Conservation (phyloP, 2,113 vertebrate species). For the Myotis yumanensis region DNA sequence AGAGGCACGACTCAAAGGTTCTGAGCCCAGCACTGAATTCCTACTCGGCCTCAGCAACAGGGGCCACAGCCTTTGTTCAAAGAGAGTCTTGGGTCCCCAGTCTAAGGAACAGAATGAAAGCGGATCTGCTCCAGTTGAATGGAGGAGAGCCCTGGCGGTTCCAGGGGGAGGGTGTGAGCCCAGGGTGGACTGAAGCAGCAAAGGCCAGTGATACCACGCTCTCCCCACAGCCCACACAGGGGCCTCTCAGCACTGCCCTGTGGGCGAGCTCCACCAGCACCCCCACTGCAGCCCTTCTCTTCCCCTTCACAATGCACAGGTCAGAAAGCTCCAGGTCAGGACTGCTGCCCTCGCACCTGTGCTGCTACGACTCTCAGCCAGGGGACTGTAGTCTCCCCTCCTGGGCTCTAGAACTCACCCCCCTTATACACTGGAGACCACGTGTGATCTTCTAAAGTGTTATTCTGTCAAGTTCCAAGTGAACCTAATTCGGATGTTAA, state of each 20-base stretch:
- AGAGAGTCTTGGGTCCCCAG: neutral
- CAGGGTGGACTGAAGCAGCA: accelerated
- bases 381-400: neutral
- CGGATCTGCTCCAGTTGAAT: neutral
- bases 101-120: neutral
- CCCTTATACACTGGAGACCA: neutral
- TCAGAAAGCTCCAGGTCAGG: neutral
- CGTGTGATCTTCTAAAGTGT: neutral
- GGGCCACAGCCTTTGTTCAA: neutral
- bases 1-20: neutral
- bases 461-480: neutral
- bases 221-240: accelerated
- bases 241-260: neutral
- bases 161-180: neutral
- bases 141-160: neutral
- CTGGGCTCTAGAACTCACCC: no score
- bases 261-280: neutral
- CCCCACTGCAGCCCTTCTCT: no score
- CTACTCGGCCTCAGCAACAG: neutral
- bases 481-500: neutral
- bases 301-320: accelerated
- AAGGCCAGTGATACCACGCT: accelerated
- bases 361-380: neutral
- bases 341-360: neutral
- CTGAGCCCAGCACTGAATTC: neutral